Conservation (phyloP, 2,888 invertebrate genomes). For the Platypus cylindrus region DNA sequence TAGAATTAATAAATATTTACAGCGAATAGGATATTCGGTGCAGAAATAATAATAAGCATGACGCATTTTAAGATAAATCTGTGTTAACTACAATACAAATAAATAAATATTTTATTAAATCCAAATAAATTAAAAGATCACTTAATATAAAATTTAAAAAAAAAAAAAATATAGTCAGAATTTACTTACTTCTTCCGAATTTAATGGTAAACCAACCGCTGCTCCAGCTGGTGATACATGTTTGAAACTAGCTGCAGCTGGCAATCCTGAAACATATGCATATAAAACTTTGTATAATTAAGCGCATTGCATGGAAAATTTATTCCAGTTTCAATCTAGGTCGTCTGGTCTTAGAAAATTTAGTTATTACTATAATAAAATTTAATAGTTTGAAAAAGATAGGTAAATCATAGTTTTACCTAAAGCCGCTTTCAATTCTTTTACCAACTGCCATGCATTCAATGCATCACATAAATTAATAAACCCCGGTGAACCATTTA, state of each 20-base stretch:
- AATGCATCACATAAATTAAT: conserved; percentile 96
- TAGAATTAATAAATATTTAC: no score
- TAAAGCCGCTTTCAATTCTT: conserved; percentile 68
- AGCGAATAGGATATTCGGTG: no score
- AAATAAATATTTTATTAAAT: no score
- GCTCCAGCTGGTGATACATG: conserved; percentile 98
- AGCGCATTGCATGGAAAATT: no score
- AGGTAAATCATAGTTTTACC: conserved; percentile 18
- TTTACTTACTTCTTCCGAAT: conserved; percentile 45
- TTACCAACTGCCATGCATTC: conserved; percentile 94
- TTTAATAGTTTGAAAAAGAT: neutral
- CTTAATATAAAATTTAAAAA: neutral
- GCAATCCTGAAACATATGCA: conserved; percentile 45
- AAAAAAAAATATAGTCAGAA: neutral
- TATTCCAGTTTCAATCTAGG: no score
- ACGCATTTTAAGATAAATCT: no score
- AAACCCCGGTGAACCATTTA: conserved; percentile 93
- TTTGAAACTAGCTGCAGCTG: conserved; percentile 94
- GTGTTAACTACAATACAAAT: no score
- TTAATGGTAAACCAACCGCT: conserved; percentile 75
- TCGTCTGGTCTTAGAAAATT: no score
- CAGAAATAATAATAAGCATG: no score
- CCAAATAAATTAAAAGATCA: no score
- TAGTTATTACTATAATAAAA: neutral
- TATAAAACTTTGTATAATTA: no score